A percentile compares a stretch with the other conserved stretches of the same genome.
These are phyloP conservation scores for Heliconius melpomene DNA, from an alignment of 1,140 invertebrate species.

Conservation along the genomic window DNA sequence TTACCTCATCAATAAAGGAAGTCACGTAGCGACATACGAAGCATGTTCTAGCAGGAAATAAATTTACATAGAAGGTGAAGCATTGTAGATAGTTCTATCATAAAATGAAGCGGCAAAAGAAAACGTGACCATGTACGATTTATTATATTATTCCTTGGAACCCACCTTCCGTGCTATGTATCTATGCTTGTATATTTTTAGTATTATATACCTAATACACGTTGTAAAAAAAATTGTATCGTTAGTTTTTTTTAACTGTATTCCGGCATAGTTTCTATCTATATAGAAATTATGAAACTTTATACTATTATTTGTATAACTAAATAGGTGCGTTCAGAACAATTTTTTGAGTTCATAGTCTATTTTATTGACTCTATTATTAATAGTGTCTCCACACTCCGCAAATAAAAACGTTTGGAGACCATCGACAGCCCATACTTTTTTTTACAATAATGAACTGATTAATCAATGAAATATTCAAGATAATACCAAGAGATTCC, in stretches of 20 bases:
- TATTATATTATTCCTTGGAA: conserved; percentile 10
- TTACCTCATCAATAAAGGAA: conserved; percentile 35
- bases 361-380: no score
- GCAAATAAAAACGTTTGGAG: background rate
- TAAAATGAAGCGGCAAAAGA: conserved; percentile 21
- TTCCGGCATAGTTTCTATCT: no score
- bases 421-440: background rate
- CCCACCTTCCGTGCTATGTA: background rate
- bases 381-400: no score
- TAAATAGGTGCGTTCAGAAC: no score
- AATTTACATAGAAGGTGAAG: conserved; percentile 33
- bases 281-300: no score
- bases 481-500: background rate
- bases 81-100: conserved; percentile 26
- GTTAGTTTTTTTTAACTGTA: no score
- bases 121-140: conserved; percentile 18
- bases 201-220: no score
- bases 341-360: no score
- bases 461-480: conserved; percentile 1
- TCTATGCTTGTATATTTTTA: background rate
- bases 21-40: conserved; percentile 32
- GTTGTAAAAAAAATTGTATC: no score
- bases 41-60: conserved; percentile 36
- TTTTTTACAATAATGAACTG: background rate
- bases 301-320: no score